phyloP scores from a whole-genome alignment of 2,113 vertebrate species.

The Hassar affinis region DNA sequence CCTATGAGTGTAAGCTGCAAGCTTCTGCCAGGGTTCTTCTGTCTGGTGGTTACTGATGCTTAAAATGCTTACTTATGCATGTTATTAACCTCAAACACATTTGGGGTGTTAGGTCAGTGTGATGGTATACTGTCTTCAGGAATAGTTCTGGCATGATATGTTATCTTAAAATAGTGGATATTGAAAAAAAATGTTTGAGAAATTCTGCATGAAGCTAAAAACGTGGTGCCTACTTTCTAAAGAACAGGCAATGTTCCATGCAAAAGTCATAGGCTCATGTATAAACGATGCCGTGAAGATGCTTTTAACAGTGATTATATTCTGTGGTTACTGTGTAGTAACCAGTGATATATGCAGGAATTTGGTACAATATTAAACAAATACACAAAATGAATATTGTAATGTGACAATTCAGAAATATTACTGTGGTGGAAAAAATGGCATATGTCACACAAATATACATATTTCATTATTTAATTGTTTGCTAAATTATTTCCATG shows the following conservation, averaged over 20 bases:
- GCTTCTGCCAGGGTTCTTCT: constrained; percentile 9
- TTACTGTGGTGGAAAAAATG: neutral
- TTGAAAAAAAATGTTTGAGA: neutral
- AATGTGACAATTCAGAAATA: neutral
- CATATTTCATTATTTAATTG: neutral
- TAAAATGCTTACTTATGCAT: constrained; percentile 38
- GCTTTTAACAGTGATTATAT: neutral
- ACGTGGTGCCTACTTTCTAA: neutral
- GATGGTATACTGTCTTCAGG: neutral
- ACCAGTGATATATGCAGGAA: neutral
- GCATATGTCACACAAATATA: neutral
- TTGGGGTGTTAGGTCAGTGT: constrained; percentile 11
- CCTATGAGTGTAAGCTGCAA: neutral
- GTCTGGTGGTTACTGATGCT: constrained; percentile 31
- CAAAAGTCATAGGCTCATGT: neutral
- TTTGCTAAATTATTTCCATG: neutral
- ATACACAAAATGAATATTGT: neutral
- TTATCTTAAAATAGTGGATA: neutral
- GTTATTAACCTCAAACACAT: constrained; percentile 17
- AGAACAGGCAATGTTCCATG: neutral
- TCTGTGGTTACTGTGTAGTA: too few species aligned
- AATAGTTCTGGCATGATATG: neutral
- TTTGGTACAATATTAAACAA: neutral
- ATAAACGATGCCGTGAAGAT: neutral
- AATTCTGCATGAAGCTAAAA: neutral